Evolutionary conservation across 2,797 vertebrate genomes (phyloP).

Genomic region (Pampus argenteus): DNA sequence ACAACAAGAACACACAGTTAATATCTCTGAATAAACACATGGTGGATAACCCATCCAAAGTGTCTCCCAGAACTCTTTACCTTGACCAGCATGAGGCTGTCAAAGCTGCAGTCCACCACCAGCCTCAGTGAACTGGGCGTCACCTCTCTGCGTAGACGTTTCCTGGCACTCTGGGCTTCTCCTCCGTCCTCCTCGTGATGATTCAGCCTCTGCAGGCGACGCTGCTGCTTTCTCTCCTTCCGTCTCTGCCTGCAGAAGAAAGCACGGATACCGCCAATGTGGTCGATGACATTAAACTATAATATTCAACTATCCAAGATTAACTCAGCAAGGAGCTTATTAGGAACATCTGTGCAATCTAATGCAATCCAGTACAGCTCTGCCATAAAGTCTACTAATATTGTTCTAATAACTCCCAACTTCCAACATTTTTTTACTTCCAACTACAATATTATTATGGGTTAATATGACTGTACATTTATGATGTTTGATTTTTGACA

Average conservation of each 20-base stretch:
- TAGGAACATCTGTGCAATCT: too few relatives aligned
- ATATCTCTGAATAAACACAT: not conserved
- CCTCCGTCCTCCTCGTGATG: conserved; percentile 75
- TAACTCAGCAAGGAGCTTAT: too few relatives aligned
- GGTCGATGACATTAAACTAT: not conserved
- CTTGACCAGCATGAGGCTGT: conserved; percentile 92
- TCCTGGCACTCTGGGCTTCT: not conserved
- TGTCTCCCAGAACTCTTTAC: conserved; percentile 66
- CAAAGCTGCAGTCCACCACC: conserved; percentile 96
- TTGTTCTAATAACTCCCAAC: too few relatives aligned
- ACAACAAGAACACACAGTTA: conserved; percentile 4
- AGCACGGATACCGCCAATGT: not conserved
- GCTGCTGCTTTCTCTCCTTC: conserved; percentile 93
- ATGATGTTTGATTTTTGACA: too few relatives aligned
- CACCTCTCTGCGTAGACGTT: conserved; percentile 5
- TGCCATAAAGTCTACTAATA: too few relatives aligned
- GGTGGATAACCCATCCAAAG: not conserved
- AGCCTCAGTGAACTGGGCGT: conserved; percentile 86
- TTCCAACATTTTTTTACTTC: too few relatives aligned
- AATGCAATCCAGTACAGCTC: too few relatives aligned
- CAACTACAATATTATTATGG: too few relatives aligned
- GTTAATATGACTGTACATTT: too few relatives aligned
- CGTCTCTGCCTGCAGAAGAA: conserved; percentile 87
- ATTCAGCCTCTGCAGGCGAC: conserved; percentile 87
- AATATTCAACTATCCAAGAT: too few relatives aligned